Evolutionary conservation across 2,888 invertebrate genomes (phyloP).

Genomic region (Mesoligia furuncula): DNA sequence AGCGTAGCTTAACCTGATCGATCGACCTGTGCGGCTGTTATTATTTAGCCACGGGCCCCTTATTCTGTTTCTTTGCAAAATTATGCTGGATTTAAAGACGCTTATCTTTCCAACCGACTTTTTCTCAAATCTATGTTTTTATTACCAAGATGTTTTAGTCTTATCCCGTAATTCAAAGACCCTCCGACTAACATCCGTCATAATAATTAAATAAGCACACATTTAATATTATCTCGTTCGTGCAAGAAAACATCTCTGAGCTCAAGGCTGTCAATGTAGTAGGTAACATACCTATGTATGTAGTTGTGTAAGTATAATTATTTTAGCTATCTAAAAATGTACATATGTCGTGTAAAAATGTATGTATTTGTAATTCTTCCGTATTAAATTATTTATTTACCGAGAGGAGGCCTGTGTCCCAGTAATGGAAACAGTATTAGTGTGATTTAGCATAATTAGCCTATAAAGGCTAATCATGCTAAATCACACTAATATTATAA

Average conservation of each 20-base stretch:
- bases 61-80: not conserved
- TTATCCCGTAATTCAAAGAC: conserved; percentile 9
- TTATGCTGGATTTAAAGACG: not conserved
- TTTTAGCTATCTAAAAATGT: conserved; percentile 17
- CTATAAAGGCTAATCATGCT: not conserved
- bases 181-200: conserved; percentile 25
- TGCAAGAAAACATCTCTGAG: conserved; percentile 27
- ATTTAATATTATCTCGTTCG: conserved; percentile 33
- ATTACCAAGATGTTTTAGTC: not conserved
- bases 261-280: conserved; percentile 30
- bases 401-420: not conserved
- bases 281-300: not conserved
- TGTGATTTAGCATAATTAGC: no score
- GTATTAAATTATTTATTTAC: not conserved
- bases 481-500: no score
- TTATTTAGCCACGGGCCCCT: no score
- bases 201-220: conserved; percentile 30
- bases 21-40: no score
- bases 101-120: not conserved
- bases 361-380: not conserved
- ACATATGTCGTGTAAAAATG: not conserved
- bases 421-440: not conserved
- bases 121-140: not conserved
- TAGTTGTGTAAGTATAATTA: conserved; percentile 21
- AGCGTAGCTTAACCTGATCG: no score